phyloP scores from a whole-genome alignment of 2,797 vertebrate genomes.

The Leuciscus waleckii region DNA sequence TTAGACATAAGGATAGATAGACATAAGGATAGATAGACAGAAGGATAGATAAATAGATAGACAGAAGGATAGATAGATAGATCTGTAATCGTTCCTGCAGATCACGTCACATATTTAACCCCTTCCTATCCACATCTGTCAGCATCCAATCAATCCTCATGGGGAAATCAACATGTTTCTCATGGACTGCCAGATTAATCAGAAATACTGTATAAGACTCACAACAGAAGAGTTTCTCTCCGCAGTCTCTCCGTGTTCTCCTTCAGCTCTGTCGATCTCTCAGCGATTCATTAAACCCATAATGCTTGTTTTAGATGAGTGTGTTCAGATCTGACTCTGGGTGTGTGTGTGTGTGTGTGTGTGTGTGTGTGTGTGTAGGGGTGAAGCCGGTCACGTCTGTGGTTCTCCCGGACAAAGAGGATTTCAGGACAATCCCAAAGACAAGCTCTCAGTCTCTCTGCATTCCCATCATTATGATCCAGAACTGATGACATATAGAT shows the following conservation, averaged over 20 bases:
- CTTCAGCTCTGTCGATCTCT: slow-evolving; percentile 43
- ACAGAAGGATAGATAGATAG: neutral
- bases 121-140: neutral
- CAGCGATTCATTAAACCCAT: slow-evolving; percentile 38
- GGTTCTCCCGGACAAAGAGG: slow-evolving; percentile 20
- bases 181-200: neutral
- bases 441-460: slow-evolving; percentile 11
- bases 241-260: neutral
- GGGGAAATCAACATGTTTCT: neutral
- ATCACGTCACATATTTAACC: neutral
- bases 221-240: slow-evolving; percentile 24
- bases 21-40: neutral
- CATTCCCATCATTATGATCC: neutral
- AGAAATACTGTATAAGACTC: slow-evolving; percentile 4
- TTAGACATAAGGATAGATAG: too few species aligned
- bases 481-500: neutral
- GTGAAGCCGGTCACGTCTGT: slow-evolving; percentile 1
- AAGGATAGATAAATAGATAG: neutral
- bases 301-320: slow-evolving; percentile 15
- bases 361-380: neutral
- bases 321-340: slow-evolving; percentile 22
- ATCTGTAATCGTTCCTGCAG: neutral
- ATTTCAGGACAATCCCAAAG: neutral
- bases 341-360: neutral
- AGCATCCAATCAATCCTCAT: neutral